Conservation (phyloP, 2,888 invertebrate species). For the Cephus spinipes region DNA sequence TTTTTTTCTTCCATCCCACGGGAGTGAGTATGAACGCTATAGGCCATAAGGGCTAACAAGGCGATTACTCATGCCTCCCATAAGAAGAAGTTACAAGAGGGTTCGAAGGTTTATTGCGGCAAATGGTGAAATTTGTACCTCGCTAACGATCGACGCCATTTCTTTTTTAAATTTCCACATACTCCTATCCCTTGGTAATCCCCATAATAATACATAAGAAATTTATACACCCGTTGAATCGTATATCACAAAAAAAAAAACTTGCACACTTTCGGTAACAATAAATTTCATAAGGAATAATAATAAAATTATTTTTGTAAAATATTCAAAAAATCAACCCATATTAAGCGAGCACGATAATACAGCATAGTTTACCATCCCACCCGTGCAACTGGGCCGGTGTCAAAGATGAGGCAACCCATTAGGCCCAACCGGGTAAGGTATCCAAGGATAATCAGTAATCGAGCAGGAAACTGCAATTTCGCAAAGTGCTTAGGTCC, state of each 20-base stretch:
- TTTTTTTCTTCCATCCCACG: slow-evolving; percentile 36
- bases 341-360: neutral
- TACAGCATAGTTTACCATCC: neutral
- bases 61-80: slow-evolving; percentile 65
- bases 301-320: too few species aligned
- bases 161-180: slow-evolving; percentile 30
- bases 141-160: slow-evolving; percentile 60
- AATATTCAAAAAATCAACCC: too few species aligned
- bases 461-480: slow-evolving; percentile 60
- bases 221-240: too few species aligned
- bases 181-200: too few species aligned
- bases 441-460: slow-evolving; percentile 22
- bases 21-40: slow-evolving; percentile 54
- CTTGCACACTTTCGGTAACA: too few species aligned
- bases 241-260: too few species aligned
- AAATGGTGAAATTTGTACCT: slow-evolving; percentile 67
- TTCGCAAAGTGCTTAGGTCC: slow-evolving; percentile 58
- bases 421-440: slow-evolving; percentile 3
- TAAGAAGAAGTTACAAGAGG: slow-evolving; percentile 65
- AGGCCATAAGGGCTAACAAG: slow-evolving; percentile 66
- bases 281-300: too few species aligned
- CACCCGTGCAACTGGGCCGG: neutral
- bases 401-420: neutral
- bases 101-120: slow-evolving; percentile 63
- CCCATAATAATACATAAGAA: too few species aligned